Percentiles rank a stretch among this genome's conserved stretches.
Evolutionary conservation across 1,140 invertebrate genomes (phyloP).

Genomic region (Venustaconcha ellipsiformis): DNA sequence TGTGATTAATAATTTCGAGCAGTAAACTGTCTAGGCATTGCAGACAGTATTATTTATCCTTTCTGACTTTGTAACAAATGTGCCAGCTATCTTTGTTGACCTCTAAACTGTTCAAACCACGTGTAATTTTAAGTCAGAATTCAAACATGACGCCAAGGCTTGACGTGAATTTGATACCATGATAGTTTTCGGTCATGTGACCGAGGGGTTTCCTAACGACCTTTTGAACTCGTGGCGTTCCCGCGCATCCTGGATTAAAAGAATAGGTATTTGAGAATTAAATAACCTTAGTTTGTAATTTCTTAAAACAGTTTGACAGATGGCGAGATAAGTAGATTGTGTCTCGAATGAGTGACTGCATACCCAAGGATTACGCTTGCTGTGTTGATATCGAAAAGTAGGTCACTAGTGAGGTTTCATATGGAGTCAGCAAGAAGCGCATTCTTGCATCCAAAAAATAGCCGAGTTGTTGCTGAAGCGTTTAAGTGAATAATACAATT

Average conservation of each 20-base stretch:
- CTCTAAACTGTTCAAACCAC: slow-evolving; percentile 36
- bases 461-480: too few relatives aligned
- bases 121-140: slow-evolving; percentile 52
- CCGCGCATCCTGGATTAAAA: slow-evolving; percentile 34
- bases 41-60: too few relatives aligned
- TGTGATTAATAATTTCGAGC: too few relatives aligned
- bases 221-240: slow-evolving; percentile 61
- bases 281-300: too few relatives aligned
- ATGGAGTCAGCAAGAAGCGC: background rate
- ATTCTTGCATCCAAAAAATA: too few relatives aligned
- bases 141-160: slow-evolving; percentile 62
- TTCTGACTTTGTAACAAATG: too few relatives aligned
- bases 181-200: slow-evolving; percentile 63
- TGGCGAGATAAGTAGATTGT: too few relatives aligned
- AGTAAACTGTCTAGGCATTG: too few relatives aligned
- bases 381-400: slow-evolving; percentile 32
- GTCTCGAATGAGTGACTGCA: slow-evolving; percentile 40
- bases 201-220: slow-evolving; percentile 53
- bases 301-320: too few relatives aligned
- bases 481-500: too few relatives aligned
- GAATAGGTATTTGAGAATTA: too few relatives aligned
- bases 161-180: slow-evolving; percentile 58
- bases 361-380: slow-evolving; percentile 1
- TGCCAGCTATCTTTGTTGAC: slow-evolving; percentile 5
- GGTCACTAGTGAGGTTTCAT: slow-evolving; percentile 18